Percentiles rank a stretch among this genome's conserved stretches.
These are phyloP conservation scores for Cylloceria caligata DNA, from an alignment of 2,888 invertebrate species.

Conservation along the genomic window DNA sequence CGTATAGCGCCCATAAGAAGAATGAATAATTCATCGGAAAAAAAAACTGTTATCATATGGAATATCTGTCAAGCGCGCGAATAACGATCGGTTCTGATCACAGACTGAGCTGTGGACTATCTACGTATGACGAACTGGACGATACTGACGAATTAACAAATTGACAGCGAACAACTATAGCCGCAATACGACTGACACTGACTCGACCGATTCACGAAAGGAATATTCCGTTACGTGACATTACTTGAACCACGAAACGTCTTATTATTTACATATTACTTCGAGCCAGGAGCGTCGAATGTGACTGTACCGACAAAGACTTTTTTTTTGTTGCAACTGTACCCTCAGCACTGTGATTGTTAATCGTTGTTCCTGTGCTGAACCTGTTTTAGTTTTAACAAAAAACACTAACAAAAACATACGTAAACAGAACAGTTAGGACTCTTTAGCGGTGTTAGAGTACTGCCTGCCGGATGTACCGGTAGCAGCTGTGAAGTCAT, in stretches of 20 bases:
- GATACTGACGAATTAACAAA: not conserved
- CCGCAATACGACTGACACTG: conserved; percentile 12
- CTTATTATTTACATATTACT: not conserved
- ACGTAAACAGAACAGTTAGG: not conserved
- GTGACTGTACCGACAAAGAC: conserved; percentile 4
- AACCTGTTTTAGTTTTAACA: conserved; percentile 33
- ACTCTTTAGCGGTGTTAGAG: conserved; percentile 11
- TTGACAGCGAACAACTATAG: not conserved
- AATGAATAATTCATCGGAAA: conserved; percentile 81
- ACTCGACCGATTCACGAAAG: conserved; percentile 13
- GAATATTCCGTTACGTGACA: conserved; percentile 31
- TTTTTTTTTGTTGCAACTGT: conserved; percentile 15
- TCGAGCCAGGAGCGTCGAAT: not conserved
- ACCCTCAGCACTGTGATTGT: conserved; percentile 35
- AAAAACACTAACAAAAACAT: conserved; percentile 31
- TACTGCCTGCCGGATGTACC: conserved; percentile 30
- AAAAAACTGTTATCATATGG: conserved; percentile 56
- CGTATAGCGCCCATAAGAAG: conserved; percentile 87
- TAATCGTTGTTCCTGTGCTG: conserved; percentile 27
- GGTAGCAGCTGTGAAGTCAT: conserved; percentile 23
- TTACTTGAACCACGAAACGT: conserved; percentile 20
- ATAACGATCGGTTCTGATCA: conserved; percentile 11
- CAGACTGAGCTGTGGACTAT: conserved; percentile 11
- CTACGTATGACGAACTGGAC: conserved; percentile 20
- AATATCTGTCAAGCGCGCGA: conserved; percentile 7